Percentiles rank a stretch among this genome's conserved stretches.
Evolutionary conservation across 2,113 vertebrate genomes (phyloP).

Genomic region (Zosterops borbonicus): DNA sequence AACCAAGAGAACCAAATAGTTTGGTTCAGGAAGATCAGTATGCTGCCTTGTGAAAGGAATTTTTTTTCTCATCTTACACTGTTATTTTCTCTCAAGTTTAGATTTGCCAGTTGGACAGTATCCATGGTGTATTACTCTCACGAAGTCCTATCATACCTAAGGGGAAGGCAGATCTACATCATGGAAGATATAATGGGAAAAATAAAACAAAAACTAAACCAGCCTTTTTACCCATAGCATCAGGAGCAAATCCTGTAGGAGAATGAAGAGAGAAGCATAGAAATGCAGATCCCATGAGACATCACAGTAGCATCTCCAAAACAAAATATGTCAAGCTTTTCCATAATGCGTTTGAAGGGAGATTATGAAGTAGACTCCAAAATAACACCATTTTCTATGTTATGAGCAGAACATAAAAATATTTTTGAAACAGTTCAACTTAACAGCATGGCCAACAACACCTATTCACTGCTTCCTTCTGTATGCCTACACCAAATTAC

Average conservation of each 20-base stretch:
- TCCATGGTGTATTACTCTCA: neutral
- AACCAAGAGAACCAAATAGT: neutral
- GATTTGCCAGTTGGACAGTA: neutral
- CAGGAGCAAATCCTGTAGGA: neutral
- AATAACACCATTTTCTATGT: neutral
- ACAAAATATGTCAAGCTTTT: neutral
- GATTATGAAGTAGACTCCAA: neutral
- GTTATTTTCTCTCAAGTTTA: neutral
- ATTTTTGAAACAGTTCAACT: neutral
- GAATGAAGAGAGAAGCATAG: neutral
- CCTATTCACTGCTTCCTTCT: neutral
- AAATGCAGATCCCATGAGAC: neutral
- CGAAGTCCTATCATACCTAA: neutral
- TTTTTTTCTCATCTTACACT: neutral
- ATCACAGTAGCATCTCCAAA: neutral
- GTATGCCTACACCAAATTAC: neutral
- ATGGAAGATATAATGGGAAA: neutral
- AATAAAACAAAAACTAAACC: neutral
- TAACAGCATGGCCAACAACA: neutral
- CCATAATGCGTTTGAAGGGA: neutral
- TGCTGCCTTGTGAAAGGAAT: neutral
- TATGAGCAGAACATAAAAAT: neutral
- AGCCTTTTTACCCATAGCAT: neutral
- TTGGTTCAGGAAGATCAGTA: neutral
- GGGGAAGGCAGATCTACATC: neutral